Evolutionary conservation across 2,888 invertebrate species (phyloP), one percentile per base, ranked within the genome.

Genomic region (Eupeodes luniger): DNA sequence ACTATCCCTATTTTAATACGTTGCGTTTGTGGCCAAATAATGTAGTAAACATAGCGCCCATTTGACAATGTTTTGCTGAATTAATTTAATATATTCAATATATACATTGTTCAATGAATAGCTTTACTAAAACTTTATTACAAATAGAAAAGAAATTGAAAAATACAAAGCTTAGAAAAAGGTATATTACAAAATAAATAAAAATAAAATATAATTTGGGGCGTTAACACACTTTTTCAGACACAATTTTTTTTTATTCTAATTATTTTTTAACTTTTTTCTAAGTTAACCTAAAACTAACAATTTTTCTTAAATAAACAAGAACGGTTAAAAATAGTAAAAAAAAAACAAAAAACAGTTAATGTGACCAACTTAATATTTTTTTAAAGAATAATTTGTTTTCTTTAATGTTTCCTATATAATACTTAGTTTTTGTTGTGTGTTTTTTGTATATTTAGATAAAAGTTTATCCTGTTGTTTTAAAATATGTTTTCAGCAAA

Each of bases 401-500:
- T 12, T 64, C n/a, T 64, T 66, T 66, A 40, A 61, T 59, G 10
- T 61, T 40, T 14, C 7, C 16, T 62, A 1, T 12, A 16, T 72
- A 49, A 64, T 72, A 49, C 57, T 67, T 57, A 75, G 49, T 85
- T 81, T 61, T 81, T 83, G 79, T 79, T 80, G 72, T 83, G 79
- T 74, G 72, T 87, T 80, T 61, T 82, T 16, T 81, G 87, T 87
- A 77, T 84, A 67, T 69, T 87, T 83, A 83, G 87, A 82, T 84
- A 61, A 83, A 67, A 81, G 79, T 80, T 53, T 77, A 76, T 61
- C 66, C 61, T 61, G 62, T 66, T 80, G 76, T 84, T 77, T 80
- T 87, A 80, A 66, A 55, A 83, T 62, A 66, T 40, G 40, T 44
- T 12, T 40, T 40, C 76, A 87, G 79, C 72, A 80, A 87, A 70